Conservation (phyloP, 1,140 invertebrate genomes). For the Paralvinella palmiformis region DNA sequence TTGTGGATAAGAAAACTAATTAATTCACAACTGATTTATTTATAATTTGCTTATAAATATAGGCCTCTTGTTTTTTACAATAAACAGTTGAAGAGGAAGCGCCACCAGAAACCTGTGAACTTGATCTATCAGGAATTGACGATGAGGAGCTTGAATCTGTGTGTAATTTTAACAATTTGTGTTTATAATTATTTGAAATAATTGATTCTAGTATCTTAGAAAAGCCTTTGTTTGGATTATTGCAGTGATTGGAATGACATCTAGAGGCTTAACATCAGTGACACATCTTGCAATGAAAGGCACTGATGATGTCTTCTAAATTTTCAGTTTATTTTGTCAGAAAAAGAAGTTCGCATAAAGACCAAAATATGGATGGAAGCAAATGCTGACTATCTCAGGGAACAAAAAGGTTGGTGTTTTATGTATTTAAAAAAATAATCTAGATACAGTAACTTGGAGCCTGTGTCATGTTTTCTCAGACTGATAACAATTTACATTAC, state of each 20-base stretch:
- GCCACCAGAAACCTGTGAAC: constrained; percentile 54
- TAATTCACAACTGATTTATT: not conserved
- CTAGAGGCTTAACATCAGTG: no score
- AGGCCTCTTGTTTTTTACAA: not conserved
- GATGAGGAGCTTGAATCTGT: constrained; percentile 76
- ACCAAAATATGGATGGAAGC: constrained; percentile 74
- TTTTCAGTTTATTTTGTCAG: constrained; percentile 69
- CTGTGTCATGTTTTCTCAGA: not conserved
- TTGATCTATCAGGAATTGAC: constrained; percentile 75
- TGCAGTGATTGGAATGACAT: no score
- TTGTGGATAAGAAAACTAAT: no score
- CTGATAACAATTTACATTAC: no score
- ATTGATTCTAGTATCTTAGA: no score
- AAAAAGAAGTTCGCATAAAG: constrained; percentile 72
- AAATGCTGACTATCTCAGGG: constrained; percentile 75
- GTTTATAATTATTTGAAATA: not conserved
- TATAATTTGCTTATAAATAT: not conserved
- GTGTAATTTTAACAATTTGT: not conserved
- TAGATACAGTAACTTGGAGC: not conserved
- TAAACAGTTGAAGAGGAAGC: no score
- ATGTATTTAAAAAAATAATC: not conserved
- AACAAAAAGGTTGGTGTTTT: constrained; percentile 64
- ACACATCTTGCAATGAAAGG: no score
- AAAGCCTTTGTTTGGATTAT: no score
- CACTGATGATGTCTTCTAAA: not conserved